Conservation (phyloP, 2,113 vertebrate genomes). For the Falco punctatus region DNA sequence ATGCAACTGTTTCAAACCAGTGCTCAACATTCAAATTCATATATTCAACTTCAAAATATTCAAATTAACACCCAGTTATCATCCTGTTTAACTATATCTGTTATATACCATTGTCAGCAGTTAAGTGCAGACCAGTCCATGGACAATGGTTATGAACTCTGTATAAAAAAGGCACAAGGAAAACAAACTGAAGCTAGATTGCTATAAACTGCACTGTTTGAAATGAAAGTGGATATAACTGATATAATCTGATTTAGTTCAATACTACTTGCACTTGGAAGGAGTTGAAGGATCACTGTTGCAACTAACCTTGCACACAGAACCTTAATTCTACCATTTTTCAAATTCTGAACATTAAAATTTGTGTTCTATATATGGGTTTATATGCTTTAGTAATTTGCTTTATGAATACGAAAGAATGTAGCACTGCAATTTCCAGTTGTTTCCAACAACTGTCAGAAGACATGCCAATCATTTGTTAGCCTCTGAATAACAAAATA, state of each 20-base stretch:
- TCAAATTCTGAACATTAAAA: background rate
- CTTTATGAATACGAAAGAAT: fast-evolving
- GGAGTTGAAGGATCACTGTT: background rate
- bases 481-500: background rate
- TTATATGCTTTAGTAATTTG: background rate
- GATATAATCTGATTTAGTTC: background rate
- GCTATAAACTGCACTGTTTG: fast-evolving
- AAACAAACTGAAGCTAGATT: background rate
- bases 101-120: background rate
- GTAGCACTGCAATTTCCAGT: background rate
- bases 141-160: background rate
- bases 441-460: background rate
- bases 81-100: background rate
- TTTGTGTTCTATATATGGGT: background rate
- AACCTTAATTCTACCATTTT: background rate
- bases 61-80: background rate
- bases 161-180: background rate
- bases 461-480: fast-evolving
- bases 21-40: background rate
- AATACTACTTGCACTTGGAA: background rate
- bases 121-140: background rate
- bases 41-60: background rate
- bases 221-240: background rate
- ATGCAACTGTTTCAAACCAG: background rate
- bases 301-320: background rate